Evolutionary conservation across 2,113 vertebrate species (phyloP).

Genomic region (Orycteropus afer): DNA sequence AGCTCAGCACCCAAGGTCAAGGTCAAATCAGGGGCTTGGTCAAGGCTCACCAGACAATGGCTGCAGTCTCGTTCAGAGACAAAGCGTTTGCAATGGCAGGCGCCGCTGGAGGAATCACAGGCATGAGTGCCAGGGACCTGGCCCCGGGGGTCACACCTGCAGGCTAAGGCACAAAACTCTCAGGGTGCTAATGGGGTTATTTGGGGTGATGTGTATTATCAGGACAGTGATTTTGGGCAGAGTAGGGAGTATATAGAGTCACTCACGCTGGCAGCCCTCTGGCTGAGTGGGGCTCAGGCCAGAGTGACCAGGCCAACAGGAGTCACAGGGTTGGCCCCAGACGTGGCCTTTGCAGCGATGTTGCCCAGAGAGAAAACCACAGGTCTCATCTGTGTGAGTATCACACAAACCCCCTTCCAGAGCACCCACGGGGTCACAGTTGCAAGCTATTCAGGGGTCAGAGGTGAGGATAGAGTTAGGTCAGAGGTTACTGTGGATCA

Average conservation of each 20-base stretch:
- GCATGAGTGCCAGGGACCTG: constrained; percentile 85
- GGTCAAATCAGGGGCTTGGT: neutral
- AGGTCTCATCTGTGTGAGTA: constrained; percentile 86
- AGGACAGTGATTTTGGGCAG: neutral
- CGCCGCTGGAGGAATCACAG: constrained; percentile 91
- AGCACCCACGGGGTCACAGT: constrained; percentile 91
- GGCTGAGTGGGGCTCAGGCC: constrained; percentile 90
- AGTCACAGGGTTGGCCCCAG: constrained; percentile 88
- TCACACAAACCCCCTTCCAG: constrained; percentile 91
- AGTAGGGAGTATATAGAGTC: neutral
- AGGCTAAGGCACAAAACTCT: constrained; percentile 81
- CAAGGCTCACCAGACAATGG: constrained; percentile 90
- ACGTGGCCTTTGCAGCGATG: constrained; percentile 92
- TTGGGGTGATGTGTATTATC: no score
- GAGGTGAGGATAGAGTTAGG: neutral
- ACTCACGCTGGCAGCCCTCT: constrained; percentile 88
- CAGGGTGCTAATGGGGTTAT: neutral
- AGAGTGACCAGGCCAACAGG: constrained; percentile 88
- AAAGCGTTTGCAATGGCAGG: constrained; percentile 93
- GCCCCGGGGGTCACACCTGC: constrained; percentile 90
- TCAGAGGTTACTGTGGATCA: neutral
- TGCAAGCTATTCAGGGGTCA: constrained; percentile 85
- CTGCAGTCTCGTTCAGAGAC: constrained; percentile 91
- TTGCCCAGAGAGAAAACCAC: constrained; percentile 90
- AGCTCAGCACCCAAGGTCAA: neutral